Conservation (phyloP, 1,140 invertebrate species). For the Aphaenogaster rudis region DNA sequence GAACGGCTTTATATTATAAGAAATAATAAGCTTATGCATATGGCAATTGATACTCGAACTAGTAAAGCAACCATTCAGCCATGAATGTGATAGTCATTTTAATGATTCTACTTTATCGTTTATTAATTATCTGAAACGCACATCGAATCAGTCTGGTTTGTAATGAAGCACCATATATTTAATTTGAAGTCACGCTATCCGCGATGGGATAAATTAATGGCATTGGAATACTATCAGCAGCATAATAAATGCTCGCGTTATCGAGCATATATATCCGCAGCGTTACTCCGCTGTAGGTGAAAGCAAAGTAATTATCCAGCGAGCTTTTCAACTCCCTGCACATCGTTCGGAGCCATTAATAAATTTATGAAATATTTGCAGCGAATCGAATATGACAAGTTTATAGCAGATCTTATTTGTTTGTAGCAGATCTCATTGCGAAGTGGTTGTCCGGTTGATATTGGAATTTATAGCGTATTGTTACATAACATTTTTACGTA, state of each 20-base stretch:
- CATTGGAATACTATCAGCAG: conserved; percentile 80
- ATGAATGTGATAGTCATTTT: neutral
- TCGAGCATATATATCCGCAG: conserved; percentile 70
- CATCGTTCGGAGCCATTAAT: conserved; percentile 52
- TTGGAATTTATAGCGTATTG: conserved; percentile 20
- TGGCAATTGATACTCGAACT: neutral
- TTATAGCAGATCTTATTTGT: conserved; percentile 24
- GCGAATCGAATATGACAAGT: conserved; percentile 57
- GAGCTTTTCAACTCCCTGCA: conserved; percentile 66
- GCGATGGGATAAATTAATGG: conserved; percentile 84
- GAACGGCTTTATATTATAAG: neutral
- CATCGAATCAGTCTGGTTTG: conserved; percentile 82
- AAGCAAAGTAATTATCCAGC: conserved; percentile 70
- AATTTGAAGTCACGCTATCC: conserved; percentile 81
- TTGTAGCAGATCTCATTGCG: conserved; percentile 3
- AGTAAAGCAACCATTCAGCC: neutral
- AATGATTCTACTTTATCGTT: conserved; percentile 72
- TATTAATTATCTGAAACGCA: conserved; percentile 83
- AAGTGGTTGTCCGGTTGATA: neutral
- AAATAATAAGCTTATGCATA: neutral
- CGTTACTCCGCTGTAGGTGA: conserved; percentile 59
- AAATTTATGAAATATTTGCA: conserved; percentile 64
- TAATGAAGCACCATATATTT: conserved; percentile 83
- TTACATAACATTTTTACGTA: conserved; percentile 7
- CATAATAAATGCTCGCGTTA: conserved; percentile 83